Conservation (phyloP, 2,797 vertebrate species). For the Adrianichthys oophorus region DNA sequence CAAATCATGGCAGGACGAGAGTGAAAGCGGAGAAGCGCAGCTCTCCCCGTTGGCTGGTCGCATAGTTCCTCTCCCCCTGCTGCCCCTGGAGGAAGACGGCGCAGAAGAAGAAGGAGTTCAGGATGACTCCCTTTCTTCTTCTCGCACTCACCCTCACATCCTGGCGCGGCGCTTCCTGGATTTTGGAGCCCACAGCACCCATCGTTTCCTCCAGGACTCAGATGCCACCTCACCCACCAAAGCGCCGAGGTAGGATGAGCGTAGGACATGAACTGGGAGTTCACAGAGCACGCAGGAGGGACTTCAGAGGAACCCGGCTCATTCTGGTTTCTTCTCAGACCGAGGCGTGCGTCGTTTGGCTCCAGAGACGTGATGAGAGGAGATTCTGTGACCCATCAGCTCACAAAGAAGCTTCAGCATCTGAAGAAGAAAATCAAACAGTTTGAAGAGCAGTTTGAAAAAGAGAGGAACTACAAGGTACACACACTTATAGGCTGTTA, state of each 20-base stretch:
- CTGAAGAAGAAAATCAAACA: constrained; percentile 96
- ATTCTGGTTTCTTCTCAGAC: constrained; percentile 65
- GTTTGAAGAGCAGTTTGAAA: constrained; percentile 98
- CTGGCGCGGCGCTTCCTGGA: constrained; percentile 90
- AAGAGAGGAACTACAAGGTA: constrained; percentile 93
- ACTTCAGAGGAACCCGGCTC: neutral
- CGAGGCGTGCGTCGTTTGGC: constrained; percentile 89
- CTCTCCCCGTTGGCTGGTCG: constrained; percentile 94
- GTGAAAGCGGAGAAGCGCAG: constrained; percentile 93
- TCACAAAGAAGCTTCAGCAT: constrained; percentile 94
- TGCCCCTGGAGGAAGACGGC: constrained; percentile 85
- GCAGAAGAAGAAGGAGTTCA: constrained; percentile 54
- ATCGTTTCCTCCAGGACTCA: constrained; percentile 91
- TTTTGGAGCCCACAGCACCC: constrained; percentile 88
- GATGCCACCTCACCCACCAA: constrained; percentile 87
- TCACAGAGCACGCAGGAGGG: no score
- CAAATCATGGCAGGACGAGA: constrained; percentile 96
- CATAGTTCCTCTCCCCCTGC: constrained; percentile 86
- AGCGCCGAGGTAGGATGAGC: constrained; percentile 82
- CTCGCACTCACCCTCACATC: constrained; percentile 80
- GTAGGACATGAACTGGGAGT: neutral
- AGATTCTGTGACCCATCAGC: constrained; percentile 89
- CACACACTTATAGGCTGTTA: neutral
- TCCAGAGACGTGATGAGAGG: constrained; percentile 88
- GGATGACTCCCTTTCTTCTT: constrained; percentile 59